These are phyloP conservation scores for Harpagoxenus sublaevis DNA, from an alignment of 2,888 invertebrate genomes.

Conservation along the genomic window DNA sequence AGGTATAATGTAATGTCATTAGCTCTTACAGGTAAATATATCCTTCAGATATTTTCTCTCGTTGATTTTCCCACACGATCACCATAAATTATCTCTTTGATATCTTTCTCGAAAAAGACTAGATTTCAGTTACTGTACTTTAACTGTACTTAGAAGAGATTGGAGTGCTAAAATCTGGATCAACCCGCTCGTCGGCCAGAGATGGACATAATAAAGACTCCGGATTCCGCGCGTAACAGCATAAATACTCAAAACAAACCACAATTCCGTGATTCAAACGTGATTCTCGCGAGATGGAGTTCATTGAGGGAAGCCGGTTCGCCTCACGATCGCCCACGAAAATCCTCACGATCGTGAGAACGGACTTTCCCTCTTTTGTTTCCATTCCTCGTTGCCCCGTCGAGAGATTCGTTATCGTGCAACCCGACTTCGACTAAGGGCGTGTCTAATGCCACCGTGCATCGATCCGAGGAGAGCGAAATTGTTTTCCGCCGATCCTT, in stretches of 20 bases:
- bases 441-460: constrained; percentile 64
- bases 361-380: constrained; percentile 3
- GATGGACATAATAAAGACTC: not conserved
- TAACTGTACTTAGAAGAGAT: not conserved
- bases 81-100: not conserved
- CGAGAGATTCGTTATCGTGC: constrained; percentile 66
- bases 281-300: not conserved
- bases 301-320: constrained; percentile 18
- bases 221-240: not conserved
- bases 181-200: no score
- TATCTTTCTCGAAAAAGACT: not conserved
- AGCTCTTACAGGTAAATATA: not conserved
- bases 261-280: not conserved
- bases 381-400: constrained; percentile 9
- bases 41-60: not conserved
- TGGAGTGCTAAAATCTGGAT: not conserved
- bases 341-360: constrained; percentile 38
- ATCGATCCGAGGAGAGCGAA: constrained; percentile 68
- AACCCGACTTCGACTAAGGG: constrained; percentile 58
- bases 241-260: constrained; percentile 19
- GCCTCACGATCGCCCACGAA: constrained; percentile 45
- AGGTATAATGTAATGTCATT: no score
- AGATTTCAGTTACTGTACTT: not conserved
- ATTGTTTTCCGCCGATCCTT: constrained; percentile 74
- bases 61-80: not conserved